These are phyloP conservation scores for Zaprionus kolodkinae DNA, from an alignment of 1,140 invertebrate species.

Conservation along the genomic window DNA sequence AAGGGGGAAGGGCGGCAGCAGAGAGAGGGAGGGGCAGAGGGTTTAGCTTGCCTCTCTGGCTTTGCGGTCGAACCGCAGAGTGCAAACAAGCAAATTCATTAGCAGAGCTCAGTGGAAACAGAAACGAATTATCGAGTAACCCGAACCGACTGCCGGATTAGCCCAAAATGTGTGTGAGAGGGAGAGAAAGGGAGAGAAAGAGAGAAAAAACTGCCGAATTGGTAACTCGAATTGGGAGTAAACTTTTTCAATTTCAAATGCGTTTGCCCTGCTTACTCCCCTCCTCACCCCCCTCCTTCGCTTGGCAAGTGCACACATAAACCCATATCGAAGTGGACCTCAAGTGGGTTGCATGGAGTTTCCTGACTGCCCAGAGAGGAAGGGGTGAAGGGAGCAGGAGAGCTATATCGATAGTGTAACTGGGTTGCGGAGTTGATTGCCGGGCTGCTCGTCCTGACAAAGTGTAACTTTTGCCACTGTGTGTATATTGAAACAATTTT, in stretches of 20 bases:
- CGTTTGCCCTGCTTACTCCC: constrained; percentile 24
- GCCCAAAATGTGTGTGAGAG: constrained; percentile 24
- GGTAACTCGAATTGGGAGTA: constrained; percentile 56
- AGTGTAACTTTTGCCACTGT: constrained; percentile 51
- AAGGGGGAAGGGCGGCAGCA: neutral
- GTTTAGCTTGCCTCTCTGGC: neutral
- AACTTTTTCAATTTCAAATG: constrained; percentile 77
- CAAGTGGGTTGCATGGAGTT: constrained; percentile 3
- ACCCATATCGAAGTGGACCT: constrained; percentile 44
- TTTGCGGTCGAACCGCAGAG: constrained; percentile 39
- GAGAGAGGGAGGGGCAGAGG: neutral
- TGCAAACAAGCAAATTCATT: constrained; percentile 74
- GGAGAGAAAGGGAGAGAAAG: neutral
- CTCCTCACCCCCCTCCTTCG: neutral
- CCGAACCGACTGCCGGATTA: constrained; percentile 35
- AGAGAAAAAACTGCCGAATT: constrained; percentile 1
- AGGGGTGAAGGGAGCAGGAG: too few relatives aligned
- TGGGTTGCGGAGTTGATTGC: constrained; percentile 3
- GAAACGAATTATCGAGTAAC: constrained; percentile 44
- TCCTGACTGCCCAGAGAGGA: too few relatives aligned
- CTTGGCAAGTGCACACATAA: constrained; percentile 38
- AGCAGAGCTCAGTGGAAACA: constrained; percentile 47
- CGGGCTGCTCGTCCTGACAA: constrained; percentile 11
- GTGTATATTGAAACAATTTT: constrained; percentile 66
- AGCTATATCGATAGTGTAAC: too few relatives aligned